These are phyloP conservation scores for Cheracebus regulus DNA, from an alignment of 2,797 vertebrate species.

Conservation along the genomic window DNA sequence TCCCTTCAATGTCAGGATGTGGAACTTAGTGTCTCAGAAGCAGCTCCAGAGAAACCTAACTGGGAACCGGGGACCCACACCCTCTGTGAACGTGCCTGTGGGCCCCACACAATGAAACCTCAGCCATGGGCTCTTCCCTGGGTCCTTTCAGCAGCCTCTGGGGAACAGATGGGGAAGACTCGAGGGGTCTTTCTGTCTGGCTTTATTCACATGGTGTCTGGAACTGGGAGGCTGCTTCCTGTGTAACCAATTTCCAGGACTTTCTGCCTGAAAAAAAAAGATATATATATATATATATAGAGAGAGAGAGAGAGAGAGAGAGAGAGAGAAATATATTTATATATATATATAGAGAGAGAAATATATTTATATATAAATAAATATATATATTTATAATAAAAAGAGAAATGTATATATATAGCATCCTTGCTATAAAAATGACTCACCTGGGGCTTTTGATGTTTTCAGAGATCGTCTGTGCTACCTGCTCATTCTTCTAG, in stretches of 20 bases:
- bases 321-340: too few relatives aligned
- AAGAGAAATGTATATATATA: neutral
- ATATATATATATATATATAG: neutral
- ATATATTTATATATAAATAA: too few relatives aligned
- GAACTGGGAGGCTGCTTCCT: neutral
- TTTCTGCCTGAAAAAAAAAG: neutral
- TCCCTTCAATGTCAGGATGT: too few relatives aligned
- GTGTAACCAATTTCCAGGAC: neutral
- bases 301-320: too few relatives aligned
- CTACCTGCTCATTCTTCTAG: neutral
- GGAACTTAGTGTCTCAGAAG: rapidly evolving
- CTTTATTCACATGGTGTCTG: neutral
- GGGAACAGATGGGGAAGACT: neutral
- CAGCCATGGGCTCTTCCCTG: neutral
- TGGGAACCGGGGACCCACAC: rapidly evolving
- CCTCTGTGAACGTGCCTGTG: neutral
- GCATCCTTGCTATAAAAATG: neutral
- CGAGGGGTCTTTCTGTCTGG: rapidly evolving
- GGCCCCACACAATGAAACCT: rapidly evolving
- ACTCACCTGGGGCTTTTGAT: neutral
- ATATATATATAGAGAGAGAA: too few relatives aligned
- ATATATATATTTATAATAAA: too few relatives aligned
- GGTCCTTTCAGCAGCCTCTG: neutral
- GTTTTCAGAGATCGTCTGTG: neutral
- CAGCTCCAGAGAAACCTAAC: rapidly evolving